A percentile compares a stretch with the other conserved stretches of the same genome.
Conservation (phyloP, 2,888 invertebrate genomes). For the Gastracanthus pulcherrimus region DNA sequence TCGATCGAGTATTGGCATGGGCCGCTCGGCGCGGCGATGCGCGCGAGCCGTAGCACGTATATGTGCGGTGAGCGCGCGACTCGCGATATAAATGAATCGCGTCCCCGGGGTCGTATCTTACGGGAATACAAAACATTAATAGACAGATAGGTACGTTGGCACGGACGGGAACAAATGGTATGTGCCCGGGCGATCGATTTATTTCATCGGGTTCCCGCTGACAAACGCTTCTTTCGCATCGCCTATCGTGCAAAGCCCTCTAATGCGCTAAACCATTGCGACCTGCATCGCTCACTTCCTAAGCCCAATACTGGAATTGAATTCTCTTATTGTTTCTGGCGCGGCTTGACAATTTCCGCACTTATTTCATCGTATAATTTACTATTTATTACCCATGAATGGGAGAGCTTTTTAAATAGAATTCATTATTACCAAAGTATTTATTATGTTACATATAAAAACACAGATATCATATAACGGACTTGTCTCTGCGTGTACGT, state of each 20-base stretch:
- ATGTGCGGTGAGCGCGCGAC: conserved; percentile 40
- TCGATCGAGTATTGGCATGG: conserved; percentile 72
- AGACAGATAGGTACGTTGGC: conserved; percentile 72
- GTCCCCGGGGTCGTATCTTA: conserved; percentile 73
- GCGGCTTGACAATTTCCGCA: too few species aligned
- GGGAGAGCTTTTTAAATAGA: too few species aligned
- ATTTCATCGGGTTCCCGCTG: conserved; percentile 63
- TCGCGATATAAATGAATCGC: conserved; percentile 74
- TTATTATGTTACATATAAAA: too few species aligned
- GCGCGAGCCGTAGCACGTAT: too few species aligned
- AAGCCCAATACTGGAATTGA: too few species aligned
- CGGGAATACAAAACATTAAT: conserved; percentile 75
- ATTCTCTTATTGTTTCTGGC: too few species aligned
- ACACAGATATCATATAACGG: too few species aligned
- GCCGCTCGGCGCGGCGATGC: conserved; percentile 61
- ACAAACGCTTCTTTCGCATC: conserved; percentile 60
- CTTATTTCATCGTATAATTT: too few species aligned
- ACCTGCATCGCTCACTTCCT: neutral
- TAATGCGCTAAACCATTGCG: neutral
- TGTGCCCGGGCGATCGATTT: conserved; percentile 71
- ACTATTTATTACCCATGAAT: too few species aligned
- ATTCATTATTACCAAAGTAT: too few species aligned
- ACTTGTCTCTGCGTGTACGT: too few species aligned
- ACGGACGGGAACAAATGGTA: conserved; percentile 73
- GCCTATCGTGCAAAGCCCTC: neutral